phyloP scores from a whole-genome alignment of 2,113 vertebrate genomes.

The Hypomesus transpacificus region DNA sequence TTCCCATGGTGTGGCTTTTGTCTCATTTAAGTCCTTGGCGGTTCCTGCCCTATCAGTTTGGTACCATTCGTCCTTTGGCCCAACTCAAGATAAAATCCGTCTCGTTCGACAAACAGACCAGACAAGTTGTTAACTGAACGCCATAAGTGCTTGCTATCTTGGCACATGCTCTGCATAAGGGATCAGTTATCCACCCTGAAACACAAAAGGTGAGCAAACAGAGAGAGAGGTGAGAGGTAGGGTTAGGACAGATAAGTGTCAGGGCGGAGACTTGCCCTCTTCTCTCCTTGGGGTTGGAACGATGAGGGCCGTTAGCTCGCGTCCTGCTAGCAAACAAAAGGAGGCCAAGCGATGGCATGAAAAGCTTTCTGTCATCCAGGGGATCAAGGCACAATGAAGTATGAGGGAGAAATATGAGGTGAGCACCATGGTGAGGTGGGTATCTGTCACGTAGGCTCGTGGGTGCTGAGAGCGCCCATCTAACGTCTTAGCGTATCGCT shows the following conservation, averaged over 20 bases:
- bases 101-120: slow-evolving; percentile 62
- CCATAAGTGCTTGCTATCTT: slow-evolving; percentile 61
- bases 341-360: slow-evolving; percentile 43
- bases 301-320: slow-evolving; percentile 53
- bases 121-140: slow-evolving; percentile 59
- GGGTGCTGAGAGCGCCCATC: slow-evolving; percentile 65
- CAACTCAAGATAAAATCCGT: slow-evolving; percentile 54
- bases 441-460: slow-evolving; percentile 68
- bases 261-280: slow-evolving; percentile 59
- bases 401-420: slow-evolving; percentile 48
- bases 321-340: slow-evolving; percentile 57
- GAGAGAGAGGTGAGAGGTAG: slow-evolving; percentile 55
- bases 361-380: slow-evolving; percentile 53
- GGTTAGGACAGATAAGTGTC: slow-evolving; percentile 62
- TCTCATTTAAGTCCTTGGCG: slow-evolving; percentile 43
- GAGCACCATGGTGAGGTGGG: slow-evolving; percentile 46
- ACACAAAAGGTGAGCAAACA: slow-evolving; percentile 70
- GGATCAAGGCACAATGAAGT: slow-evolving; percentile 59
- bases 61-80: slow-evolving; percentile 51
- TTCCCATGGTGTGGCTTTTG: slow-evolving; percentile 30
- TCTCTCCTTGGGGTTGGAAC: slow-evolving; percentile 21
- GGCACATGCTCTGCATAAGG: slow-evolving; percentile 41
- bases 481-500: slow-evolving; percentile 66
- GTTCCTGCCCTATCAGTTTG: slow-evolving; percentile 49
- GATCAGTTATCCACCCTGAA: slow-evolving; percentile 22